Conservation (phyloP, 1,140 invertebrate species). For the Oscheius sp. region DNA sequence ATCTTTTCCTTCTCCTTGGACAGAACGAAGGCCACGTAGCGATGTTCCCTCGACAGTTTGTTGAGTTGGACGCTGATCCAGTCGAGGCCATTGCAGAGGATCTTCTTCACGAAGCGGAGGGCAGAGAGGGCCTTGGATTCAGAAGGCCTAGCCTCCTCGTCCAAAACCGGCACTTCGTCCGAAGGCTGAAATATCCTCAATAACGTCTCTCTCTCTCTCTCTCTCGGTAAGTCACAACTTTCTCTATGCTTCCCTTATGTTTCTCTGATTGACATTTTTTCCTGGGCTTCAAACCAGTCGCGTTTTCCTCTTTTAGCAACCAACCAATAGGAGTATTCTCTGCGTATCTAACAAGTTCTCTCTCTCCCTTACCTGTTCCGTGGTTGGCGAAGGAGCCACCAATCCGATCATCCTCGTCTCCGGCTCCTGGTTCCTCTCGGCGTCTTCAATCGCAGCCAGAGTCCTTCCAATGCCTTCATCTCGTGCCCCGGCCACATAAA, state of each 20-base stretch:
- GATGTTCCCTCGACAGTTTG: constrained; percentile 53
- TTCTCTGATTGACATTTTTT: no score
- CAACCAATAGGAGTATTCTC: no score
- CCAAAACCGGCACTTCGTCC: not conserved
- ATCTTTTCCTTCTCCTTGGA: constrained; percentile 56
- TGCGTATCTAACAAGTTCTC: no score
- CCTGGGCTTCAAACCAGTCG: no score
- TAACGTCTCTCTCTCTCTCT: no score
- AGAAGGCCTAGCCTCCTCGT: not conserved
- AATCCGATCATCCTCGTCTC: constrained; percentile 17
- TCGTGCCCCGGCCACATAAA: constrained; percentile 50
- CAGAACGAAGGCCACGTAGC: constrained; percentile 57
- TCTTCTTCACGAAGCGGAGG: constrained; percentile 3
- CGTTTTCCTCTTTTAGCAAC: no score
- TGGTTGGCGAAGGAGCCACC: not conserved
- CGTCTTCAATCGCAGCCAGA: constrained; percentile 50
- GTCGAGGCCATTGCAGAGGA: not conserved
- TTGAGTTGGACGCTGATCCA: constrained; percentile 8
- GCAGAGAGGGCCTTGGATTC: not conserved
- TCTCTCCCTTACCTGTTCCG: not conserved
- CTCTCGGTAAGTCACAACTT: no score
- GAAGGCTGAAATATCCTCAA: no score
- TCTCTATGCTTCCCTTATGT: no score
- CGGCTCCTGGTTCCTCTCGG: constrained; percentile 54
- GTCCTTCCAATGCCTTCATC: constrained; percentile 53